Percentiles rank a stretch among this genome's conserved stretches.
These are phyloP conservation scores for Drosophila tripunctata DNA, from an alignment of 2,888 invertebrate genomes.

Conservation along the genomic window DNA sequence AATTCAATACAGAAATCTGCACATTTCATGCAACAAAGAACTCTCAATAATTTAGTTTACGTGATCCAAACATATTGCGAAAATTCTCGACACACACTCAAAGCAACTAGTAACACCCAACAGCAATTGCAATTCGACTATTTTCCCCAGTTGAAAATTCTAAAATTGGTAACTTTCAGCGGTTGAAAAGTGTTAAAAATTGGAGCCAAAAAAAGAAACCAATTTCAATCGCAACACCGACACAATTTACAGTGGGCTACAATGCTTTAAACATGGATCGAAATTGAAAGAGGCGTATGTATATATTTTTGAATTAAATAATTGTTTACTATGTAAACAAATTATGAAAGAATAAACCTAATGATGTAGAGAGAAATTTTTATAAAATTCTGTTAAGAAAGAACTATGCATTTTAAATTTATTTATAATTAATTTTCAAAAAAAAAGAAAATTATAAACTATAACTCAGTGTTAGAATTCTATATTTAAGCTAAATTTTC, in stretches of 20 bases:
- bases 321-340: too few species aligned
- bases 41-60: conserved; percentile 62
- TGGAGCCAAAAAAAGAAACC: neutral
- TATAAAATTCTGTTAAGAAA: too few species aligned
- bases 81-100: conserved; percentile 19
- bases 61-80: conserved; percentile 46
- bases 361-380: too few species aligned
- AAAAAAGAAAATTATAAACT: too few species aligned
- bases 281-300: neutral
- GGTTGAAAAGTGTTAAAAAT: neutral
- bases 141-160: conserved; percentile 1
- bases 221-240: neutral
- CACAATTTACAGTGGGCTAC: conserved; percentile 3
- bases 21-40: conserved; percentile 52
- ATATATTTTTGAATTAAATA: too few species aligned
- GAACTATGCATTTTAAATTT: too few species aligned
- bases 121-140: neutral
- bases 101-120: too few species aligned
- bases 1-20: conserved; percentile 58
- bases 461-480: too few species aligned
- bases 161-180: neutral
- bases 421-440: too few species aligned
- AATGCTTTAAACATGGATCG: too few species aligned
- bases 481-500: too few species aligned
- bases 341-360: too few species aligned